Percentiles rank a stretch among this genome's conserved stretches.
phyloP scores from a whole-genome alignment of 2,888 invertebrate species.

The Sclerodermus sp. region DNA sequence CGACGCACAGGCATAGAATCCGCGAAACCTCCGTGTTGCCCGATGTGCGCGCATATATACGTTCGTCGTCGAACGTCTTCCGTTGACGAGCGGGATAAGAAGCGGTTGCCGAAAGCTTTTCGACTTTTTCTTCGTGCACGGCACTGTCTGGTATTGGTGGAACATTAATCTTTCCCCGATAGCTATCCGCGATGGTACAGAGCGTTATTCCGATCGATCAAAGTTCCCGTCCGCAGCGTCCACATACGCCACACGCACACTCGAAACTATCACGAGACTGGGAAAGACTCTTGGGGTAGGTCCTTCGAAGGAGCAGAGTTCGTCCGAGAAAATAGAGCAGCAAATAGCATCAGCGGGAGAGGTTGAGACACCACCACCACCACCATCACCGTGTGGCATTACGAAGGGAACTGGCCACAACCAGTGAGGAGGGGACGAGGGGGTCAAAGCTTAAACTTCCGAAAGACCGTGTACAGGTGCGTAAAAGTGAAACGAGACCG shows the following conservation, averaged over 20 bases:
- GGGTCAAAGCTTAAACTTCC: too few species aligned
- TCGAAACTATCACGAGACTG: conserved; percentile 7
- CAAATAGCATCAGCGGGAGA: background rate
- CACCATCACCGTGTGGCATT: too few species aligned
- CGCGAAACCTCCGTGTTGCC: background rate
- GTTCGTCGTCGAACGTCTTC: background rate
- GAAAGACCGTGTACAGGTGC: too few species aligned
- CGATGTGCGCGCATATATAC: background rate
- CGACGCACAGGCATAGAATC: background rate
- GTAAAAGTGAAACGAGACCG: too few species aligned
- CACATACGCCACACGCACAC: background rate
- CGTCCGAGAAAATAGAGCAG: conserved; percentile 7
- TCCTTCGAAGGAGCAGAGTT: background rate
- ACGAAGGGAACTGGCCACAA: too few species aligned
- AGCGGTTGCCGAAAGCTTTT: background rate
- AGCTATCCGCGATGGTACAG: background rate
- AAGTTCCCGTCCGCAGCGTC: background rate
- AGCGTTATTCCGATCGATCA: conserved; percentile 9
- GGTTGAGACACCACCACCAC: too few species aligned
- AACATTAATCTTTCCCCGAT: conserved; percentile 8
- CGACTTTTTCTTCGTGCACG: background rate
- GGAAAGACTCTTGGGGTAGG: conserved; percentile 6
- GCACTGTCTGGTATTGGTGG: background rate
- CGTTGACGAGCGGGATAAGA: background rate
- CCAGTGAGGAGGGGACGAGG: too few species aligned